Conservation (phyloP, 2,113 vertebrate species). For the Rhinichthys klamathensis region DNA sequence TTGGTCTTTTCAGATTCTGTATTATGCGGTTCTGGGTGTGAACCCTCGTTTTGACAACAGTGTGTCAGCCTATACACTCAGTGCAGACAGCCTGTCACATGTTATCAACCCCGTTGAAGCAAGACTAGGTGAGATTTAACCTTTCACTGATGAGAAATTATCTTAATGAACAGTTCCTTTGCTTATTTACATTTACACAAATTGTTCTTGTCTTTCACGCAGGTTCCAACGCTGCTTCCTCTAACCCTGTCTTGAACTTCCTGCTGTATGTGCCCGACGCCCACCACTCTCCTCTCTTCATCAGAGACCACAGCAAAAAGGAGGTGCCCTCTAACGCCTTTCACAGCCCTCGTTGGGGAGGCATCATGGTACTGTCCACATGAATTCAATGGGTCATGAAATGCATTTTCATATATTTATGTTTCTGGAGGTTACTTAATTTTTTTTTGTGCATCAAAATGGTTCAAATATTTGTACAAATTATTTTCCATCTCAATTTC, state of each 20-base stretch:
- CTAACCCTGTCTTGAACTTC: constrained; percentile 94
- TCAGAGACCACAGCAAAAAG: constrained; percentile 83
- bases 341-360: constrained; percentile 96
- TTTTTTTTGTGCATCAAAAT: no score
- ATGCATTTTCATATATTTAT: no score
- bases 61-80: constrained; percentile 83
- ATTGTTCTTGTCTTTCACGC: background rate
- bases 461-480: no score
- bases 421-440: no score
- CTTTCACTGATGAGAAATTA: background rate
- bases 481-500: no score
- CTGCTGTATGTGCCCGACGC: constrained; percentile 91
- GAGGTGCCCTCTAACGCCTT: constrained; percentile 88
- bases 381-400: background rate
- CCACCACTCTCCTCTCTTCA: constrained; percentile 88
- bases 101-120: constrained; percentile 98
- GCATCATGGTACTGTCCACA: constrained; percentile 86
- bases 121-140: constrained; percentile 81
- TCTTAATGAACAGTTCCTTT: background rate
- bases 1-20: constrained; percentile 79
- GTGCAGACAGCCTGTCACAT: constrained; percentile 87
- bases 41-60: constrained; percentile 87
- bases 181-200: background rate
- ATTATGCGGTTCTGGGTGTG: constrained; percentile 89
- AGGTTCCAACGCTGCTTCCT: constrained; percentile 94